Evolutionary conservation across 2,888 invertebrate genomes (phyloP).

Genomic region (Dione juno): DNA sequence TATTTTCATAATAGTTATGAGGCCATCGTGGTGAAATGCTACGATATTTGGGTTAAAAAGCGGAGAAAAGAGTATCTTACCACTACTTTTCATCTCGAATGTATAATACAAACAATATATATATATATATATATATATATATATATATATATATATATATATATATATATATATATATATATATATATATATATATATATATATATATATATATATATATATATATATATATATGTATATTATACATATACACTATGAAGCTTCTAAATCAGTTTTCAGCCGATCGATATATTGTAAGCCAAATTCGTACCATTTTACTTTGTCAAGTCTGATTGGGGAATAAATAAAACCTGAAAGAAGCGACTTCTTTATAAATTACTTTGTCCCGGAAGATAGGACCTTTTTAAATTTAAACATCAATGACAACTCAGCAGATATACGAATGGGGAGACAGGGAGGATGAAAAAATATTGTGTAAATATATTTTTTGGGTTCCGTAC

Average conservation of each 20-base stretch:
- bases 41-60: no score
- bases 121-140: neutral
- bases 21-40: no score
- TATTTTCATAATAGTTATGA: no score
- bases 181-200: no score
- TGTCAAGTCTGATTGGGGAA: slow-evolving; percentile 39
- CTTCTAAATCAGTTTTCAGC: neutral
- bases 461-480: slow-evolving; percentile 3
- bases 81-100: no score
- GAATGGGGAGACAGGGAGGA: neutral
- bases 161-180: no score
- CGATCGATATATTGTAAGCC: slow-evolving; percentile 26
- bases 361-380: slow-evolving; percentile 40
- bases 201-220: neutral
- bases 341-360: slow-evolving; percentile 39
- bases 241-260: neutral
- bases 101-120: no score
- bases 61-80: no score
- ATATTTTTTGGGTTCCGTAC: no score
- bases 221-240: no score
- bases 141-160: no score
- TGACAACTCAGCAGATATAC: slow-evolving; percentile 22
- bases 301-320: slow-evolving; percentile 32
- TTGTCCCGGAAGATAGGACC: slow-evolving; percentile 19
- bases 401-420: slow-evolving; percentile 20